Evolutionary conservation across 2,113 vertebrate species (phyloP), one percentile per base, ranked within the genome.

Genomic region (Passer montanus): DNA sequence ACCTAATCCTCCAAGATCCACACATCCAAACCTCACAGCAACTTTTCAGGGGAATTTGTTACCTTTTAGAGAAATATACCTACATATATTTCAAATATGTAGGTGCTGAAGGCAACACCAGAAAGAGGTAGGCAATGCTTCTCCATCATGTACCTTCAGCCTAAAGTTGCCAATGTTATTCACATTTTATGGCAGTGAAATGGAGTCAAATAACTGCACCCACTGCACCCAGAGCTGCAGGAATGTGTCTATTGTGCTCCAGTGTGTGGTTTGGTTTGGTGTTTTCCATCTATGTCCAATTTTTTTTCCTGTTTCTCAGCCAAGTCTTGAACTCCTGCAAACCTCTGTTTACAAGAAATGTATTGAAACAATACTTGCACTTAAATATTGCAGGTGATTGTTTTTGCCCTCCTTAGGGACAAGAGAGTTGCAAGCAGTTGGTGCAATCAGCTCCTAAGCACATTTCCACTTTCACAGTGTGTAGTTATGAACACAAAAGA

Each of bases 401-500:
- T 52, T 96, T 92, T 80, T 26, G 31, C 90, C 18, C 26, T 44
- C 55, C 73, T 74, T 14, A 43, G 59, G 39, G 46, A 31, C 21
- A 60, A 37, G 19, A 46, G 63, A 46, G 19, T 35, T 13, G 30
- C 55, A 86, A 59, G 31, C 55, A 70, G 33, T 10, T 35, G 43
- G n/a, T 53, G 47, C 62, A 84, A 4, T 89, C 79, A 78, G 87
- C 79, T 95, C 60, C 84, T 59, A 19, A 92, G 93, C 84, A 50
- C 58, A 75, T 55, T 91, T 88, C 70, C 66, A 84, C 26, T 94
- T 89, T 89, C 44, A 87, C 39, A 91, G 37, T 7, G 10, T 35
- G 15, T 63, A 90, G 82, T 90, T 96, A 53, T 87, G 43, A 81
- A 33, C 24, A 69, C 56, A 93, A 66, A 93, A 87, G 39, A 37